phyloP scores from a whole-genome alignment of 1,140 invertebrate species.

The Eufriesea mexicana region DNA sequence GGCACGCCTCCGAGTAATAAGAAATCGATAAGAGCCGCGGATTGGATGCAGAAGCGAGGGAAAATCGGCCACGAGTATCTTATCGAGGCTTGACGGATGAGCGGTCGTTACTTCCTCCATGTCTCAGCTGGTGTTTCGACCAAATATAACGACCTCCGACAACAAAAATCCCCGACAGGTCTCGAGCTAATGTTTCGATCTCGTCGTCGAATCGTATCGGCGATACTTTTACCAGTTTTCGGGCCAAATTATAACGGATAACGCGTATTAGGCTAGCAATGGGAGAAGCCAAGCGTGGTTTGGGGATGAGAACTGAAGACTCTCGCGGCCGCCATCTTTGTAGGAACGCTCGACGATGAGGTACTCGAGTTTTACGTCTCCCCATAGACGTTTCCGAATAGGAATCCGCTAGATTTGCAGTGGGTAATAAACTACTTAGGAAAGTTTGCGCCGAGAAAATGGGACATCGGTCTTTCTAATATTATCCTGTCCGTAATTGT shows the following conservation, averaged over 20 bases:
- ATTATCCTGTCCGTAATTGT: neutral
- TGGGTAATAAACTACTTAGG: neutral
- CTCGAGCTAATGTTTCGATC: too few species aligned
- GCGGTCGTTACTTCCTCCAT: constrained; percentile 27
- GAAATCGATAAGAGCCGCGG: constrained; percentile 60
- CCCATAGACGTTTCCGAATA: constrained; percentile 12
- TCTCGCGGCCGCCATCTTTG: constrained; percentile 10
- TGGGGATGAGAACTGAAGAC: neutral
- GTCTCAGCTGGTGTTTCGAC: constrained; percentile 27
- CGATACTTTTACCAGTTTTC: too few species aligned
- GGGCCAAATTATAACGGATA: too few species aligned
- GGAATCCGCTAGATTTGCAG: too few species aligned
- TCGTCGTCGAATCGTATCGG: too few species aligned
- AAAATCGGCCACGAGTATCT: constrained; percentile 57
- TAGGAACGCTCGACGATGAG: constrained; percentile 14
- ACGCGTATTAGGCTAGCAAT: too few species aligned
- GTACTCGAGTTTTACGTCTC: constrained; percentile 11
- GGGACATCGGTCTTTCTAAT: neutral
- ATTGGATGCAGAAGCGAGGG: constrained; percentile 51
- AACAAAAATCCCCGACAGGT: constrained; percentile 2
- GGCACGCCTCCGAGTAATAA: constrained; percentile 53
- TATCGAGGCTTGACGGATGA: constrained; percentile 40
- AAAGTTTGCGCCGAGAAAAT: neutral
- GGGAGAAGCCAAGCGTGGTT: neutral
- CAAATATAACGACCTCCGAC: constrained; percentile 26